Conservation (phyloP, 30 jellyfish, hydroid and myxozoan genomes). For the Pelagia noctiluca region DNA sequence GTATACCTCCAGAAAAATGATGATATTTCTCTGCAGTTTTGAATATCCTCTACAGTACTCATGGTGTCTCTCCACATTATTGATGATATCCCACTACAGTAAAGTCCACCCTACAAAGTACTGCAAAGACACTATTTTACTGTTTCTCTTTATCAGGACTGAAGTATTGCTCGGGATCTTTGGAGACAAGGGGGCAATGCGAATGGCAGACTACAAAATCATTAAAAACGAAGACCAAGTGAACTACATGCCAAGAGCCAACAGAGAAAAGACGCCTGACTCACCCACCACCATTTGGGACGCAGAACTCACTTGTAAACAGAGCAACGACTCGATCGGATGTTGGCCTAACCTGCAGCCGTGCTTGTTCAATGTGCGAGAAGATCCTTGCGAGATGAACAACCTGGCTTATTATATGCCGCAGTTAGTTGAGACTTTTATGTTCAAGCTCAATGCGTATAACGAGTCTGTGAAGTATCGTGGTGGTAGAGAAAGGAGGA, state of each 20-base stretch:
- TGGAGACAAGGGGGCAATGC: slow-evolving; percentile 92
- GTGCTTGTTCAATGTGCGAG: slow-evolving; percentile 93
- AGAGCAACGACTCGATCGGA: slow-evolving; percentile 86
- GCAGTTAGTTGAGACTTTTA: slow-evolving; percentile 87
- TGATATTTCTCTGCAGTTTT: neutral
- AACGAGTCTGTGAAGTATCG: slow-evolving; percentile 79
- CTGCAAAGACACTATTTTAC: neutral
- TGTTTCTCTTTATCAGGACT: slow-evolving; percentile 45
- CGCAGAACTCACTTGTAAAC: slow-evolving; percentile 82
- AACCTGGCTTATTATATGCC: slow-evolving; percentile 95
- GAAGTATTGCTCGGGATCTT: slow-evolving; percentile 87
- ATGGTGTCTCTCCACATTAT: no score
- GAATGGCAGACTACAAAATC: slow-evolving; percentile 94
- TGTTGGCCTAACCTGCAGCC: slow-evolving; percentile 98
- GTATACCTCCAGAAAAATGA: neutral
- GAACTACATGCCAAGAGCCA: slow-evolving; percentile 54
- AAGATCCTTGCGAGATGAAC: slow-evolving; percentile 98
- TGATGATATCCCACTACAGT: no score
- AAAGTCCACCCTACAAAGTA: no score
- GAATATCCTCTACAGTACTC: no score
- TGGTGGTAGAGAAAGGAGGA: slow-evolving; percentile 50
- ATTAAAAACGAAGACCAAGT: slow-evolving; percentile 70
- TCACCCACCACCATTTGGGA: slow-evolving; percentile 91
- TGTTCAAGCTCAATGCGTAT: slow-evolving; percentile 76
- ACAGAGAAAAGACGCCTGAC: slow-evolving; percentile 27